Conservation (phyloP, 2,888 invertebrate genomes). For the Philereme vetulata region DNA sequence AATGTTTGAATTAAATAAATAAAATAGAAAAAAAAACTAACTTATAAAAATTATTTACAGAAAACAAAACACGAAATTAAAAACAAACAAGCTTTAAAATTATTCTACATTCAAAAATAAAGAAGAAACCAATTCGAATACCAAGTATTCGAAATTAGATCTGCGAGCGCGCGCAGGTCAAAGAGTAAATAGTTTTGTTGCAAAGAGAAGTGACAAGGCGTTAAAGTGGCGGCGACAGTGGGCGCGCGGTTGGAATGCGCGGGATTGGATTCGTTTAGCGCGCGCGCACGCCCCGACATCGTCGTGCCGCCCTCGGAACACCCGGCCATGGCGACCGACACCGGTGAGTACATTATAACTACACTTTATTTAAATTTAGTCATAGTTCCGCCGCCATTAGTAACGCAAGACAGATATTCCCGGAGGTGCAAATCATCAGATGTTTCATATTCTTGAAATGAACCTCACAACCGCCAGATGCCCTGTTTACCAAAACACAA, state of each 20-base stretch:
- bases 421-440: too few relatives aligned
- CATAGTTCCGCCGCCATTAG: slow-evolving; percentile 5
- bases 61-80: slow-evolving; percentile 53
- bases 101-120: slow-evolving; percentile 34
- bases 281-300: slow-evolving; percentile 75
- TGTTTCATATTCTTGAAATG: too few relatives aligned
- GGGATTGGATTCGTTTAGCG: slow-evolving; percentile 76
- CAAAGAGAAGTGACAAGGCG: slow-evolving; percentile 58
- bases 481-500: slow-evolving; percentile 6
- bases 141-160: slow-evolving; percentile 31
- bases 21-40: slow-evolving; percentile 36
- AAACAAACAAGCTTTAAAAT: slow-evolving; percentile 54
- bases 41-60: slow-evolving; percentile 48
- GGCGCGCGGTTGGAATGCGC: slow-evolving; percentile 79
- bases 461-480: too few relatives aligned
- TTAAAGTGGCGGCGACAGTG: slow-evolving; percentile 74
- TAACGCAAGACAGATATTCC: not conserved
- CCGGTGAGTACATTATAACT: slow-evolving; percentile 62
- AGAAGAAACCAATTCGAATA: slow-evolving; percentile 33
- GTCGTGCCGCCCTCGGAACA: slow-evolving; percentile 81
- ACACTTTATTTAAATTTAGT: slow-evolving; percentile 7
- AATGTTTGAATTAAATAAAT: slow-evolving; percentile 12
- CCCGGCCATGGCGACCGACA: slow-evolving; percentile 81
- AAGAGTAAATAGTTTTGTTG: slow-evolving; percentile 38
- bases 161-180: slow-evolving; percentile 40